phyloP scores from a whole-genome alignment of 2,888 invertebrate species.

The Lysandra bellargus region DNA sequence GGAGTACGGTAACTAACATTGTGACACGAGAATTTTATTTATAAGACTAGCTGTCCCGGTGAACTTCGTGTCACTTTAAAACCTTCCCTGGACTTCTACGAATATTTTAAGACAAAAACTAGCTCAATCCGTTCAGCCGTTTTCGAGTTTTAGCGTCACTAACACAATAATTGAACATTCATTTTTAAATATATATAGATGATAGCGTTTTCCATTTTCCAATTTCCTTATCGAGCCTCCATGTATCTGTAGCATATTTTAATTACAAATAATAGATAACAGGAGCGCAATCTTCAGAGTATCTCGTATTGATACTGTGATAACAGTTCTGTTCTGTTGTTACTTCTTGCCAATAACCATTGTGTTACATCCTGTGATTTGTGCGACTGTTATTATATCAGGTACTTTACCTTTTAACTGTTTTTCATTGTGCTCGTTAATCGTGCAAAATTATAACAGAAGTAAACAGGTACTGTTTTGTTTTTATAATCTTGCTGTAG shows the following conservation, averaged over 20 bases:
- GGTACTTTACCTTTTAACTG: constrained; percentile 11
- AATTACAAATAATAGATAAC: constrained; percentile 41
- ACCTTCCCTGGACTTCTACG: no score
- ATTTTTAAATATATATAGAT: no score
- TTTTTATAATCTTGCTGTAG: not conserved
- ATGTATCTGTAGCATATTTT: constrained; percentile 30
- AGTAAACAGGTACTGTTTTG: not conserved
- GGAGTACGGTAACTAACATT: no score
- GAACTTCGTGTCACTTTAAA: no score
- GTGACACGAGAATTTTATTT: no score
- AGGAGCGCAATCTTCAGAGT: constrained; percentile 61
- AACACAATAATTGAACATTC: no score
- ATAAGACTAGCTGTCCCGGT: no score
- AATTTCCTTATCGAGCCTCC: not conserved
- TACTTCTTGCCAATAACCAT: constrained; percentile 48
- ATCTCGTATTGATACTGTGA: constrained; percentile 74
- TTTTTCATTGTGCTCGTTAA: not conserved
- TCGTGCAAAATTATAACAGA: not conserved
- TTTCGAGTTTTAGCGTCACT: no score
- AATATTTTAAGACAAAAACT: no score
- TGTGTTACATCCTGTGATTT: constrained; percentile 49
- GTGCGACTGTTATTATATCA: constrained; percentile 30
- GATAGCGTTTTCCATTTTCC: not conserved
- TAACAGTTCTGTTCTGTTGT: constrained; percentile 45
- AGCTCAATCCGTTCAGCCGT: no score